Percentiles rank a stretch among this genome's conserved stretches.
These are phyloP conservation scores for Exocentrus adspersus DNA, from an alignment of 2,888 invertebrate genomes.

Conservation along the genomic window DNA sequence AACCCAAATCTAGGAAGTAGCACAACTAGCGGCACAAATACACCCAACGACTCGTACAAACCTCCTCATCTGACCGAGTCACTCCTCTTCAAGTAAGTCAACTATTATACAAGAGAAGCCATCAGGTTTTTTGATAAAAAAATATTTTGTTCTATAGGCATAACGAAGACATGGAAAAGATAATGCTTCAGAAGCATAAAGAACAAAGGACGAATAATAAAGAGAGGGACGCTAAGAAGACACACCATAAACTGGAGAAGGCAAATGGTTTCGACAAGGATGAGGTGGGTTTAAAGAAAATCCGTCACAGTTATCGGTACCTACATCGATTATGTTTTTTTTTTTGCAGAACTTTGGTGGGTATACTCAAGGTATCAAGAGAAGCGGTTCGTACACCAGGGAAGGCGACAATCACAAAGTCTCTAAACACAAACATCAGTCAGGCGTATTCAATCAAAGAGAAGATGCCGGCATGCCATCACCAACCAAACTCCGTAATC, in stretches of 20 bases:
- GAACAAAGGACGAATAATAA: constrained; percentile 68
- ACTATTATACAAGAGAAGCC: neutral
- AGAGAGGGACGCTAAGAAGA: constrained; percentile 59
- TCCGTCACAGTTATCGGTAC: too few relatives aligned
- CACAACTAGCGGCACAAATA: constrained; percentile 64
- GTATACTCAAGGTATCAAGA: constrained; percentile 68
- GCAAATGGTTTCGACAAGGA: constrained; percentile 43
- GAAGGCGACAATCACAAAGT: constrained; percentile 70
- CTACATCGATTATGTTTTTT: neutral
- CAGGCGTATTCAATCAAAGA: constrained; percentile 40
- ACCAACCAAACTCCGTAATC: constrained; percentile 35
- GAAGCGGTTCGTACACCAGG: constrained; percentile 71
- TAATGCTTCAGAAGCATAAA: constrained; percentile 76
- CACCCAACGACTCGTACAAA: constrained; percentile 63
- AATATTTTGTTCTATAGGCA: constrained; percentile 67
- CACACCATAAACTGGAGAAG: constrained; percentile 50
- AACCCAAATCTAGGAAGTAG: constrained; percentile 68
- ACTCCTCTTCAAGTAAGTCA: constrained; percentile 66
- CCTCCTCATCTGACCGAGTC: constrained; percentile 70
- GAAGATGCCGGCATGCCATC: constrained; percentile 33
- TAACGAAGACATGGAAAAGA: constrained; percentile 84
- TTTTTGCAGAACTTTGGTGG: constrained; percentile 30
- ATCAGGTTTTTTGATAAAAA: neutral
- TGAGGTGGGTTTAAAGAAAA: constrained; percentile 39
- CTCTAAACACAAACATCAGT: constrained; percentile 66